These are phyloP conservation scores for Rhinichthys klamathensis DNA, from an alignment of 2,113 vertebrate species.

Conservation along the genomic window DNA sequence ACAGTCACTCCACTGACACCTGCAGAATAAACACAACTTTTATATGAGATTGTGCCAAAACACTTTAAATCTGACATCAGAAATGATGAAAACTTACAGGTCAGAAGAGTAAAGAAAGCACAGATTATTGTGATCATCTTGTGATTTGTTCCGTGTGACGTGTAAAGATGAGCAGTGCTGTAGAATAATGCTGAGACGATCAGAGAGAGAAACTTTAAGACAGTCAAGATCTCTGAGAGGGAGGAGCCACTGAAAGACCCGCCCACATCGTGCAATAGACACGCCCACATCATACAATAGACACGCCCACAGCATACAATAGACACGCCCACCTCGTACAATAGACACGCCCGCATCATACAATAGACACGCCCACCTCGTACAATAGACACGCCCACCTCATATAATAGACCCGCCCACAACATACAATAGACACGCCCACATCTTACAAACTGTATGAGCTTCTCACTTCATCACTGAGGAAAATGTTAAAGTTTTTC, in stretches of 20 bases:
- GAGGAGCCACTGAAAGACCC: neutral
- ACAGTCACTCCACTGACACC: conserved; percentile 48
- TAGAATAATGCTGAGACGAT: conserved; percentile 16
- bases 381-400: neutral
- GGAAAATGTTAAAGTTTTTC: no score
- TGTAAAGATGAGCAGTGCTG: conserved; percentile 32
- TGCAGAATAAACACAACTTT: conserved; percentile 42
- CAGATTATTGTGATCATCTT: conserved; percentile 12
- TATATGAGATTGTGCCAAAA: neutral
- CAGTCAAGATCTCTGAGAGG: neutral
- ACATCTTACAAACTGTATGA: neutral
- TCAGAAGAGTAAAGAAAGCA: conserved; percentile 23
- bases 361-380: neutral
- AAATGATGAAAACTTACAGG: neutral
- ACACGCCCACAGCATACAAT: neutral
- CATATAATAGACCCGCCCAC: neutral
- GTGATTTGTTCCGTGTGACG: conserved; percentile 6
- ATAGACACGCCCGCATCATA: neutral
- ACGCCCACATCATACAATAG: neutral
- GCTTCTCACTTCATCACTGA: no score
- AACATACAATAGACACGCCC: neutral
- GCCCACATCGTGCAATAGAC: neutral
- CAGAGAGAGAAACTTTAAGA: conserved; percentile 24
- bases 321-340: neutral
- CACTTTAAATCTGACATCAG: neutral